Base-by-base conservation (phyloP, 53 echinoderm and acorn worm genomes). In the Holothuria scabra region DNA sequence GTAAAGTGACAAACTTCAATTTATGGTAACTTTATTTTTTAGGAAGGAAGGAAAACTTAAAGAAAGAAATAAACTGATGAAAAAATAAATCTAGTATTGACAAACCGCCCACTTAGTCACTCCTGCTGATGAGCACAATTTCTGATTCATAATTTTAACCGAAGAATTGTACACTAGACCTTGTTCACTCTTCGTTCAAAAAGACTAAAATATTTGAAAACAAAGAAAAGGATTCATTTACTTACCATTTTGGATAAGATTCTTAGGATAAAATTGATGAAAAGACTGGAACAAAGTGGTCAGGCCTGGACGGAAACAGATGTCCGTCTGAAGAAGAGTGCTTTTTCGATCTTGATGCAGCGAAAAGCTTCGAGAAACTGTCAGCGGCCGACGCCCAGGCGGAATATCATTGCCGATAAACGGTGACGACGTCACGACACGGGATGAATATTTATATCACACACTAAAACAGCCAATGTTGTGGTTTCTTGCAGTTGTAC, bases 341-440 rank as follows among this genome's bases (percentile, higher is more conserved):
- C 78, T 78, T 78, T 74, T 78, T 78, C 78, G 78, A 57, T 78
- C 78, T 78, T 78, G 78, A 78, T 78, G 78, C 58, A 78, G 78
- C 78, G 78, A 78, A 78, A 56, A 78, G 78, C 78, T 56, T 56
- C 78, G 78, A 29, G 60, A 78, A 32, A 23, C 28, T 78, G 78
- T 78, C 78, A 57, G 32, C 78, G 58, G 78, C 78, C 78, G 78
- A 78, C 78, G 78, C 78, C 78, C 78, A 72, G 21, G 72, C 21
- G 46, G 48, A 32, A 72, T 46, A 72, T 32, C 72, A 37, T 46
- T 46, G 72, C 21, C 21, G 10, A 24, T 31, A 22, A 65, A 61
- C 3, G 72, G 25, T 2, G 72, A 34, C 24, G 72, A 72, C 72
- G 48, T 72, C 46, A 72, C 72, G 8, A 69, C 46, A 44, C 21